Percentiles rank a stretch among this genome's conserved stretches.
These are phyloP conservation scores for Silurus asotus DNA, from an alignment of 2,113 vertebrate species.

Conservation along the genomic window DNA sequence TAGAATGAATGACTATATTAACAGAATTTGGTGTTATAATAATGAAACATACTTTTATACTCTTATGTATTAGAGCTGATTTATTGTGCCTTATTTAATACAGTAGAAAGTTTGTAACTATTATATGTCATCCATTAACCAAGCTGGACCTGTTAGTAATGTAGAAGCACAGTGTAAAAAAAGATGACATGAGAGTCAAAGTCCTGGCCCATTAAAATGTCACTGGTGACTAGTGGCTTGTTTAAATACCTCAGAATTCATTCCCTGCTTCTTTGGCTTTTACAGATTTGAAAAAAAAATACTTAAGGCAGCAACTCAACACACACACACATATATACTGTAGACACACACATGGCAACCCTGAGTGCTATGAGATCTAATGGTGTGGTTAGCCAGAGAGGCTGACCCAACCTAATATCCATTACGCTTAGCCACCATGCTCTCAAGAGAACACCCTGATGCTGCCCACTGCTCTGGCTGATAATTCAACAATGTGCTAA, in stretches of 20 bases:
- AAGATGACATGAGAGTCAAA: background rate
- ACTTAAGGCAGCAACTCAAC: background rate
- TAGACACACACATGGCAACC: background rate
- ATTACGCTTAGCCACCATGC: constrained; percentile 23
- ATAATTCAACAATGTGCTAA: constrained; percentile 66
- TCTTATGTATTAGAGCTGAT: background rate
- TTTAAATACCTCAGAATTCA: background rate
- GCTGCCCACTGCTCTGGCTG: constrained; percentile 59
- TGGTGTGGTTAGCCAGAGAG: constrained; percentile 24
- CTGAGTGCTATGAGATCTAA: constrained; percentile 22
- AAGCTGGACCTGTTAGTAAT: background rate
- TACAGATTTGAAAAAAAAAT: background rate
- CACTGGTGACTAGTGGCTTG: background rate
- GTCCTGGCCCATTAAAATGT: background rate
- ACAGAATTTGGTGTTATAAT: background rate
- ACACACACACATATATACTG: constrained; percentile 1
- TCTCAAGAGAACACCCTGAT: constrained; percentile 34
- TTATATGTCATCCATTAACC: background rate
- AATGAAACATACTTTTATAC: background rate
- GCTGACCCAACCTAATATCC: constrained; percentile 39
- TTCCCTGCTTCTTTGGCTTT: background rate
- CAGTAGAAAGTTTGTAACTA: background rate
- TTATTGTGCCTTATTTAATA: background rate
- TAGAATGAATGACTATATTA: background rate
- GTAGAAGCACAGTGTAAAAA: background rate